phyloP scores from a whole-genome alignment of 2,113 vertebrate genomes.

The Cathartes aura region DNA sequence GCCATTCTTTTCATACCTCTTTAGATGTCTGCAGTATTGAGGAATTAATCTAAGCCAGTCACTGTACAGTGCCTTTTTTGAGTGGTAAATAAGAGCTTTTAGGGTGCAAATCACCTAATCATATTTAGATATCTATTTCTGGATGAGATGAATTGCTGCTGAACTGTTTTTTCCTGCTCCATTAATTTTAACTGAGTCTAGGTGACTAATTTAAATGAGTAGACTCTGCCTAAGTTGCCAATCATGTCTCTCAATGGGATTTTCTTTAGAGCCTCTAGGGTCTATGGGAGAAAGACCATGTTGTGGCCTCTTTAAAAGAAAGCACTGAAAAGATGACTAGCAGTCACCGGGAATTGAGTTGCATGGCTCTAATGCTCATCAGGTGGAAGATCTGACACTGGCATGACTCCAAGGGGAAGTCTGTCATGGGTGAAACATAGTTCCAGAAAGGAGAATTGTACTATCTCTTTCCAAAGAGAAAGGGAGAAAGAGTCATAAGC shows the following conservation, averaged over 20 bases:
- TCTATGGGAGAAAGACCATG: not conserved
- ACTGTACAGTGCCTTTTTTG: not conserved
- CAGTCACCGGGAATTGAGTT: not conserved
- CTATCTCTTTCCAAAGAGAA: not conserved
- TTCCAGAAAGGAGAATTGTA: not conserved
- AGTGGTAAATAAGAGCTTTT: not conserved
- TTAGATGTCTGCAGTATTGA: not conserved
- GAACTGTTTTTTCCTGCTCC: rapidly evolving
- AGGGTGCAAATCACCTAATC: not conserved
- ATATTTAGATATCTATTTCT: slow-evolving; percentile 10
- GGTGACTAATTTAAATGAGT: slow-evolving; percentile 1
- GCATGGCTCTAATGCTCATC: not conserved
- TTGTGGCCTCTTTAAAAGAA: not conserved
- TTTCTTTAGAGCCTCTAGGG: not conserved
- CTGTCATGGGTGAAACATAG: not conserved
- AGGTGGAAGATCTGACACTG: not conserved
- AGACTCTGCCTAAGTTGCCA: not conserved
- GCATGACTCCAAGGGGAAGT: not conserved
- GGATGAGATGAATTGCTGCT: not conserved
- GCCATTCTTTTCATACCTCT: not conserved
- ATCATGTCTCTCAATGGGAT: not conserved
- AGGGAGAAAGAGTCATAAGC: not conserved
- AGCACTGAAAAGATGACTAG: not conserved
- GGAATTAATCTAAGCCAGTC: not conserved
- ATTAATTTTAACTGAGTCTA: slow-evolving; percentile 10